Base-by-base conservation (phyloP, 1,140 invertebrate genomes). In the Campoletis sonorensis region DNA sequence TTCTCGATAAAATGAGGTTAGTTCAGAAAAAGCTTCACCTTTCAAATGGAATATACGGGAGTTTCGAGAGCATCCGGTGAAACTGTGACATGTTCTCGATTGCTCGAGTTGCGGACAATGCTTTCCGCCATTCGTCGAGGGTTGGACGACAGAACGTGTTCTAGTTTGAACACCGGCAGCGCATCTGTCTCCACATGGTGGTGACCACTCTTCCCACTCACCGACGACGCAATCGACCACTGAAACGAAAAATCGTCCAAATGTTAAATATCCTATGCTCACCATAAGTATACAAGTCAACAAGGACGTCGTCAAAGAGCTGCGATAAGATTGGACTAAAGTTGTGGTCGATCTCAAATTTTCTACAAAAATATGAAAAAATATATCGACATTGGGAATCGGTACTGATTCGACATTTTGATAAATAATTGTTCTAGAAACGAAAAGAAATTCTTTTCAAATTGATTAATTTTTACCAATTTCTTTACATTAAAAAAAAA, bases 181-280 rank as follows among this genome's bases (percentile, higher is more conserved):
- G 87, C 96, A 97, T 76, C 93, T 93, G 1, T 94, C 94, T 88
- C 96, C 95, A 87, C 96, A 97, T 0, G 93, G 92, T 0, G 93
- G 92, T 10, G 95, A 94, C 96, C 96, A 97, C 1, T 93, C 90
- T 7, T 94, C 94, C 96, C 96, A 97, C 18, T 94, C 93, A 33
- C 95, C 95, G 49, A 97, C 95, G 84, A 94, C 92, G 89, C 96
- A 97, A 89, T 97, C 96, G 72, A 95, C 92, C 76, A 97, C 96
- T 97, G 87, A 8, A 93, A 93, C 83, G 26, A 26, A 58, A 75
- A 33, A 72, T 18, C 26, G 67, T 33, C 2, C 67, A 80, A 11
- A 64, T 10, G n/a, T 45, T 40, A 78, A 40, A 67, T 49, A 45
- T 26, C 15, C 3, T n/a, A n/a, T 64, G 11, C n/a, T 23, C 61